These are phyloP conservation scores for Tetraneura akinire DNA, from an alignment of 1,140 invertebrate genomes.

Conservation along the genomic window DNA sequence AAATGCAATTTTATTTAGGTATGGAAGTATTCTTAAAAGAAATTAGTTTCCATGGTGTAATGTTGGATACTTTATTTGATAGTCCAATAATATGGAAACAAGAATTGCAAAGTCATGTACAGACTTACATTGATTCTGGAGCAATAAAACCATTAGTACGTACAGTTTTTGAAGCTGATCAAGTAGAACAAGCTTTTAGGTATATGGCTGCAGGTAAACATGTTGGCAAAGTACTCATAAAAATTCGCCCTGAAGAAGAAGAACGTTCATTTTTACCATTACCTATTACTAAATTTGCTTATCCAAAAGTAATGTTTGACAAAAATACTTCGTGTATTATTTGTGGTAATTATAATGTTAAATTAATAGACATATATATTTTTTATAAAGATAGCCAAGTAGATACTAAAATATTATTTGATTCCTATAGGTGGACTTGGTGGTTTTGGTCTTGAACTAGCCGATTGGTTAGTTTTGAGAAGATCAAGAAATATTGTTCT, in stretches of 20 bases:
- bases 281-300: conserved; percentile 59
- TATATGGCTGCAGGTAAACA: conserved; percentile 75
- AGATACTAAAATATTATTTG: not conserved
- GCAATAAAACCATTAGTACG: conserved; percentile 66
- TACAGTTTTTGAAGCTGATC: conserved; percentile 64
- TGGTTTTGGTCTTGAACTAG: conserved; percentile 88
- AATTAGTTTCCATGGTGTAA: conserved; percentile 83
- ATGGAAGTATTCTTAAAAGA: conserved; percentile 78
- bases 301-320: conserved; percentile 64
- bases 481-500: conserved; percentile 79
- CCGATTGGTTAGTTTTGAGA: conserved; percentile 80
- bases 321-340: conserved; percentile 61
- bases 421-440: conserved; percentile 78
- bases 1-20: conserved; percentile 53
- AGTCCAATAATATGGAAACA: conserved; percentile 58
- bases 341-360: conserved; percentile 57
- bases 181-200: conserved; percentile 69
- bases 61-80: conserved; percentile 76
- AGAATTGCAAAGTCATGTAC: conserved; percentile 62
- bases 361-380: not conserved
- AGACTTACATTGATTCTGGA: conserved; percentile 68
- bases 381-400: not conserved
- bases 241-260: conserved; percentile 66
- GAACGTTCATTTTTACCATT: conserved; percentile 54
- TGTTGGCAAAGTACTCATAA: conserved; percentile 81